Conservation (phyloP, 2,888 invertebrate genomes). For the Monopis laevigella region DNA sequence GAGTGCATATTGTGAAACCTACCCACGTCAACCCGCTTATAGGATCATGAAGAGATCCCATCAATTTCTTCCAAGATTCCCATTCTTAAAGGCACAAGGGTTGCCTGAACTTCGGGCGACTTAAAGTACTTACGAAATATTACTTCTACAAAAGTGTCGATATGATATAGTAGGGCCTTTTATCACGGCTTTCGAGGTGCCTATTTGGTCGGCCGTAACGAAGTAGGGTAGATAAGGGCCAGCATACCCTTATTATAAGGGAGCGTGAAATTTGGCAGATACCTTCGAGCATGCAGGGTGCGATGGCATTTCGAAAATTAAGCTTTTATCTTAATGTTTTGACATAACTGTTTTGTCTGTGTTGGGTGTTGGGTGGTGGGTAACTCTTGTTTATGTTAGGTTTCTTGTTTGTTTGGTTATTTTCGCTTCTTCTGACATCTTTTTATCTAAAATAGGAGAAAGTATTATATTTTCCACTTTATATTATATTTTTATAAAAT, state of each 20-base stretch:
- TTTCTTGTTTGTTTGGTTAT: no score
- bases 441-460: no score
- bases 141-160: constrained; percentile 50
- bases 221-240: constrained; percentile 50
- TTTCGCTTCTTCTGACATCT: no score
- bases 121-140: constrained; percentile 47
- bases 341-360: no score
- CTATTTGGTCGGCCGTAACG: constrained; percentile 31
- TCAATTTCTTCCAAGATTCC: constrained; percentile 26
- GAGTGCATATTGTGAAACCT: not conserved
- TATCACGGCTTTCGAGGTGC: constrained; percentile 33
- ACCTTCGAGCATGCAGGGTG: constrained; percentile 26
- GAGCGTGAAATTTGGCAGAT: constrained; percentile 62
- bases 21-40: constrained; percentile 3
- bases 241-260: constrained; percentile 51
- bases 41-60: constrained; percentile 19
- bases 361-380: no score
- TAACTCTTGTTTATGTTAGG: no score
- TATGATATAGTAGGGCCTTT: constrained; percentile 58
- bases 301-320: constrained; percentile 3
- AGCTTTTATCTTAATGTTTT: constrained; percentile 10
- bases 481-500: no score
- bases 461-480: no score
- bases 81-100: constrained; percentile 17
- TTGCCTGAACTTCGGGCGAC: constrained; percentile 31